phyloP scores from a whole-genome alignment of 1,140 invertebrate genomes.

The Berghia stephanieae region DNA sequence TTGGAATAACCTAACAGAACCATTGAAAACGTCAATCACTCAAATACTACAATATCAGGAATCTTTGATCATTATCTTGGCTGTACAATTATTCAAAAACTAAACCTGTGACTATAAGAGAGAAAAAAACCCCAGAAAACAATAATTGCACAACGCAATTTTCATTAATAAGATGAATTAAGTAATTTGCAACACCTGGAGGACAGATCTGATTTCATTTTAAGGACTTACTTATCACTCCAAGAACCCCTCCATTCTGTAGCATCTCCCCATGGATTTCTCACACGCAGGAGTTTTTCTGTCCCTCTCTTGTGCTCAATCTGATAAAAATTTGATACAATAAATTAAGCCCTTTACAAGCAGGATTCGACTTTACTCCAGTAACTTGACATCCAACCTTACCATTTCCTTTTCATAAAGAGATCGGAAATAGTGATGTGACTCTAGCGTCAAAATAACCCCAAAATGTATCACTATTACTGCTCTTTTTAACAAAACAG shows the following conservation, averaged over 20 bases:
- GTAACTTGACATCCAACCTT: too few relatives aligned
- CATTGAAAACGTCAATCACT: too few relatives aligned
- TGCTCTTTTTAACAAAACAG: background rate
- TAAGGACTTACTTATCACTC: conserved; percentile 67
- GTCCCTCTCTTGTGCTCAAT: conserved; percentile 55
- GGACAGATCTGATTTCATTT: background rate
- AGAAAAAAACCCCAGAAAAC: background rate
- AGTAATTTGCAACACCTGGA: background rate
- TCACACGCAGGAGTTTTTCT: conserved; percentile 67
- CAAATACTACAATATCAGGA: too few relatives aligned
- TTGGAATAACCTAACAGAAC: too few relatives aligned
- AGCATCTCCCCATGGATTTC: conserved; percentile 72
- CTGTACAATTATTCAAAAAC: too few relatives aligned
- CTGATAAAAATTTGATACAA: conserved; percentile 29
- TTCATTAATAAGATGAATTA: background rate
- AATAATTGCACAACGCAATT: background rate
- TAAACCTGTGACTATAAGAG: too few relatives aligned
- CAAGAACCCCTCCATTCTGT: conserved; percentile 72
- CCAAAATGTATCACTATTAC: background rate
- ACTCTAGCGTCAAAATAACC: too few relatives aligned
- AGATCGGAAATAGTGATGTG: too few relatives aligned
- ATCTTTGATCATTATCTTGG: too few relatives aligned
- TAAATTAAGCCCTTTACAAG: background rate
- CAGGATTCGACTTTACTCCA: too few relatives aligned
- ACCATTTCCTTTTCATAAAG: too few relatives aligned